phyloP scores from a whole-genome alignment of 2,113 vertebrate genomes.

The Polypterus senegalus region DNA sequence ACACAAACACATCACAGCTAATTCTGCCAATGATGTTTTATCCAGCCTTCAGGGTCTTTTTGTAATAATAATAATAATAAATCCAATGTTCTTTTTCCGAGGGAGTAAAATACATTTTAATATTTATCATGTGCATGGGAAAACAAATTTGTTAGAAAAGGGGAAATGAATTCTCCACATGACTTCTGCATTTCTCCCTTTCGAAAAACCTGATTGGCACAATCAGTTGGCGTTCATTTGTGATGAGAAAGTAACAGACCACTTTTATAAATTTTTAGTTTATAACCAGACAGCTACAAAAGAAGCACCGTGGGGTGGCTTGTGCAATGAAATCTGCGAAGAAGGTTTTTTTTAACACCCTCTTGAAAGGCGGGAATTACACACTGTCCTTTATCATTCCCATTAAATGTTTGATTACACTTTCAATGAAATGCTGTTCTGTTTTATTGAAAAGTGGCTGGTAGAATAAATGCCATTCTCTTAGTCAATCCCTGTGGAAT shows the following conservation, averaged over 20 bases:
- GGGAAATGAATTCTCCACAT: neutral
- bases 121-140: neutral
- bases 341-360: conserved; percentile 24
- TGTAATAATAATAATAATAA: conserved; percentile 17
- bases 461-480: too few species aligned
- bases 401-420: conserved; percentile 29
- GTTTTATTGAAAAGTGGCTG: too few species aligned
- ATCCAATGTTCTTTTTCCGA: neutral
- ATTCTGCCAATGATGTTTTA: conserved; percentile 27
- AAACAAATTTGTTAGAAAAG: neutral
- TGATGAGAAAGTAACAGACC: too few species aligned
- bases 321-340: conserved; percentile 17
- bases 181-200: neutral
- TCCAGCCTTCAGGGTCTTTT: conserved; percentile 21
- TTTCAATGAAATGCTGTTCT: conserved; percentile 37
- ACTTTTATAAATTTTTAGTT: too few species aligned
- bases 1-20: conserved; percentile 27
- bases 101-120: neutral
- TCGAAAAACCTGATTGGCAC: too few species aligned
- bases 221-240: too few species aligned
- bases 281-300: too few species aligned
- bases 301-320: too few species aligned
- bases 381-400: conserved; percentile 15
- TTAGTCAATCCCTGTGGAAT: too few species aligned
- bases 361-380: conserved; percentile 23